phyloP scores from a whole-genome alignment of 2,113 vertebrate genomes.

The Anguilla rostrata region DNA sequence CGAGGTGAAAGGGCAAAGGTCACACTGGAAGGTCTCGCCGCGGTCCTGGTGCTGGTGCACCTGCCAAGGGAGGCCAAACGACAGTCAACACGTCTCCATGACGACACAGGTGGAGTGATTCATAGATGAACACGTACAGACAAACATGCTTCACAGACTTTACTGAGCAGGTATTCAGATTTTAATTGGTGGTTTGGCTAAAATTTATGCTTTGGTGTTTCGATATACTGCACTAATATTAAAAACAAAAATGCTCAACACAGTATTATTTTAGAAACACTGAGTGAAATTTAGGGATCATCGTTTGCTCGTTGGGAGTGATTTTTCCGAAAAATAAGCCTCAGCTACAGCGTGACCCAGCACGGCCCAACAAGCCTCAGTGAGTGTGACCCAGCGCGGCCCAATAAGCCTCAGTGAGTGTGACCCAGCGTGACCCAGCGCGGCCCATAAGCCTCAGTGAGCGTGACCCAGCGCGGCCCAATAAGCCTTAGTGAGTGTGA shows the following conservation, averaged over 20 bases:
- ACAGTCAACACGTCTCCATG: too few species aligned
- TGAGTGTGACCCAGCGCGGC: too few species aligned
- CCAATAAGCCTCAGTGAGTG: too few species aligned
- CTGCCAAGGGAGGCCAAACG: slow-evolving; percentile 61
- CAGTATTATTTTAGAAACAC: background rate
- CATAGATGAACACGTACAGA: background rate
- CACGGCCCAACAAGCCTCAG: too few species aligned
- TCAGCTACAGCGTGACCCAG: background rate
- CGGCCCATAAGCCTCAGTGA: too few species aligned
- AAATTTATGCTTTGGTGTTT: background rate
- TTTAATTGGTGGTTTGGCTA: background rate
- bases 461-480: too few species aligned
- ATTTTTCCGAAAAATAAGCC: background rate
- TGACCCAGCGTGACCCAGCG: too few species aligned
- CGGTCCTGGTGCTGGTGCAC: slow-evolving; percentile 90
- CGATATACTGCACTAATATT: too few species aligned
- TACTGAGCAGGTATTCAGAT: background rate
- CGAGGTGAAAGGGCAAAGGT: slow-evolving; percentile 83
- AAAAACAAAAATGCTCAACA: background rate
- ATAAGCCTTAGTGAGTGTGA: too few species aligned
- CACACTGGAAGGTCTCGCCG: slow-evolving; percentile 83
- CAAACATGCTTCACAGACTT: background rate
- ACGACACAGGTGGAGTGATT: background rate
- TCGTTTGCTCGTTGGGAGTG: background rate
- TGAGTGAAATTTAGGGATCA: background rate